These are phyloP conservation scores for Cydia strobilella DNA, from an alignment of 1,140 invertebrate genomes.

Conservation along the genomic window DNA sequence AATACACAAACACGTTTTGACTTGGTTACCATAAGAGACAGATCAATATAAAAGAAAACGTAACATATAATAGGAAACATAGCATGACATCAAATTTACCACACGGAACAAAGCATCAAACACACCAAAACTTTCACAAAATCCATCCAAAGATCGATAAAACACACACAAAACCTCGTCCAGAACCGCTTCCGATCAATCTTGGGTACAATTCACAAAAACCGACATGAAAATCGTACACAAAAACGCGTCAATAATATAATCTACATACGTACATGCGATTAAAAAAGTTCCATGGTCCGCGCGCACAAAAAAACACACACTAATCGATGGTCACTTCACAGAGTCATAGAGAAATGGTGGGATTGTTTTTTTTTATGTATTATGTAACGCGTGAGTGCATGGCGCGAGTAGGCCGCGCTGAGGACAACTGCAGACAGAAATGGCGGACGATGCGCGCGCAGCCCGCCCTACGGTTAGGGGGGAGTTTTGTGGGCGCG, in stretches of 20 bases:
- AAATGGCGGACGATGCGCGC: constrained; percentile 74
- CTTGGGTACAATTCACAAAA: constrained; percentile 4
- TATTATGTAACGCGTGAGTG: constrained; percentile 69
- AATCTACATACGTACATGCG: constrained; percentile 14
- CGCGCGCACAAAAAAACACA: constrained; percentile 23
- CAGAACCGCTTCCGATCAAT: not conserved
- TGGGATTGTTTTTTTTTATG: constrained; percentile 56
- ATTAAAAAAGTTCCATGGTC: constrained; percentile 19
- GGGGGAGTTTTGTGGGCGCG: constrained; percentile 32
- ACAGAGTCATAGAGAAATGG: constrained; percentile 29
- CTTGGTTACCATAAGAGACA: not conserved
- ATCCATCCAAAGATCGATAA: constrained; percentile 7
- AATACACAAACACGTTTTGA: not conserved
- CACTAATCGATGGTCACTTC: constrained; percentile 20
- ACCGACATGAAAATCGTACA: constrained; percentile 15
- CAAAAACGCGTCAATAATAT: constrained; percentile 6
- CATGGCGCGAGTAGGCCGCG: constrained; percentile 67
- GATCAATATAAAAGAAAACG: not conserved
- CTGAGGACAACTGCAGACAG: constrained; percentile 68
- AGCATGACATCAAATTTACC: not conserved
- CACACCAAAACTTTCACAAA: not conserved
- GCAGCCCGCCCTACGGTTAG: constrained; percentile 68
- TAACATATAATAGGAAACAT: not conserved
- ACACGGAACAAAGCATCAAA: not conserved
- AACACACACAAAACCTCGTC: constrained; percentile 8